Conservation (phyloP, 2,888 invertebrate genomes). For the Chalcosyrphus nemorum region DNA sequence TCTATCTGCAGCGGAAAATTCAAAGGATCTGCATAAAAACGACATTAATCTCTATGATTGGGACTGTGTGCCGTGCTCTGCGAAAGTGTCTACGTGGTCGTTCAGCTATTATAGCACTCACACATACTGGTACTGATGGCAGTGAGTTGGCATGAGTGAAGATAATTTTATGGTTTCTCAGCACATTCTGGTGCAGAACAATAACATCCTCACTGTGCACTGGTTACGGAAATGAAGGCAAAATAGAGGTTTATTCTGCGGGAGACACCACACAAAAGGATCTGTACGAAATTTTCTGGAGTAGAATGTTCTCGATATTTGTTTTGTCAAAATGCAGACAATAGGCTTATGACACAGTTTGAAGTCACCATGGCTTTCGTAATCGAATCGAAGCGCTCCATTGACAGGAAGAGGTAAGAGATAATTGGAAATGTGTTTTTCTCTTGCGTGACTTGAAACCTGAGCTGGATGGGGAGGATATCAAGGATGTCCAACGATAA, state of each 20-base stretch:
- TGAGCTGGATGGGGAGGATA: not conserved
- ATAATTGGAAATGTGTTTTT: not conserved
- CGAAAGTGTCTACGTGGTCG: not conserved
- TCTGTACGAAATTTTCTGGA: not conserved
- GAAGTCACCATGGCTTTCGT: not conserved
- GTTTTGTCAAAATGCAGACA: not conserved
- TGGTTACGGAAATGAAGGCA: not conserved
- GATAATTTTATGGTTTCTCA: slow-evolving; percentile 7
- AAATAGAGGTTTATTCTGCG: not conserved
- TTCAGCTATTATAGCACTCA: not conserved
- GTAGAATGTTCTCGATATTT: not conserved
- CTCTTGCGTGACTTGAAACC: not conserved
- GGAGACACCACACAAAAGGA: not conserved
- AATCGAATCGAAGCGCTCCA: not conserved
- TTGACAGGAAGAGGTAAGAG: not conserved
- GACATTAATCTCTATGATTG: slow-evolving; percentile 8
- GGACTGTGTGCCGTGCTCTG: not conserved
- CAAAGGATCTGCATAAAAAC: slow-evolving; percentile 3
- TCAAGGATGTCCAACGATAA: too few species aligned
- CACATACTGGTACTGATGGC: not conserved
- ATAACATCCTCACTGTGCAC: not conserved
- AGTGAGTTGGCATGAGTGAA: not conserved
- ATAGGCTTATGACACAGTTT: not conserved
- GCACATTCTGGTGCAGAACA: not conserved
- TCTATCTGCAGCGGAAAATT: not conserved